A percentile compares a stretch with the other conserved stretches of the same genome.
Evolutionary conservation across 2,113 vertebrate species (phyloP).

Genomic region (Equus quagga): DNA sequence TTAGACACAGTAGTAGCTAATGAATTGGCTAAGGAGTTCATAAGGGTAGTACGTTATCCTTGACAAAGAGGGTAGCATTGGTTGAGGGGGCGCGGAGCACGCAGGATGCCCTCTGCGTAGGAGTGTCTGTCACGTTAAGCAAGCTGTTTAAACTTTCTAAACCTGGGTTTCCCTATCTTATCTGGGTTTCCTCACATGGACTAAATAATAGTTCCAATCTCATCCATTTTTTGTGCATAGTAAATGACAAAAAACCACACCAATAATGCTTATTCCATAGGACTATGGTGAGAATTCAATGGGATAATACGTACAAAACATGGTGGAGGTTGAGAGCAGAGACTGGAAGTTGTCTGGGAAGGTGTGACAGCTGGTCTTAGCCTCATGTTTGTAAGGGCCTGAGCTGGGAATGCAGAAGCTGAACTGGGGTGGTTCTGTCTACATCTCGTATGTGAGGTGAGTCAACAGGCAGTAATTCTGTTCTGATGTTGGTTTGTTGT

Average conservation of each 20-base stretch:
- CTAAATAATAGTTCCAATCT: not conserved
- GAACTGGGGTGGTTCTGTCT: not conserved
- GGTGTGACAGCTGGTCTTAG: too few relatives aligned
- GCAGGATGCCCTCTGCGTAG: not conserved
- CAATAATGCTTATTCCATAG: not conserved
- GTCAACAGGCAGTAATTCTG: not conserved
- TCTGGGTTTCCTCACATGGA: not conserved
- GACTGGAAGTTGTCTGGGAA: too few relatives aligned
- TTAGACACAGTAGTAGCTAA: not conserved
- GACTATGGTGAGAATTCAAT: not conserved
- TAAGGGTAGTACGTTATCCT: not conserved
- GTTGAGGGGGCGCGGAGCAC: not conserved
- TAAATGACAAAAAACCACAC: not conserved
- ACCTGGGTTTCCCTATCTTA: not conserved
- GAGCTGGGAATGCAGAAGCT: not conserved
- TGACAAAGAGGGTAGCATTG: not conserved
- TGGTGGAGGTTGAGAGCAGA: not conserved
- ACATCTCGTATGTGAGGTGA: not conserved
- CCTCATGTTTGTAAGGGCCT: not conserved
- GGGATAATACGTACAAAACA: not conserved
- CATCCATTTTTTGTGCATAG: not conserved
- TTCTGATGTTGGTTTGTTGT: too few relatives aligned
- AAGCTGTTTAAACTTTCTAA: not conserved
- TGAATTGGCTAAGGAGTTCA: not conserved
- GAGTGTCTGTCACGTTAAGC: not conserved